Conservation (phyloP, 2,113 vertebrate species). For the Tringa solitaria region DNA sequence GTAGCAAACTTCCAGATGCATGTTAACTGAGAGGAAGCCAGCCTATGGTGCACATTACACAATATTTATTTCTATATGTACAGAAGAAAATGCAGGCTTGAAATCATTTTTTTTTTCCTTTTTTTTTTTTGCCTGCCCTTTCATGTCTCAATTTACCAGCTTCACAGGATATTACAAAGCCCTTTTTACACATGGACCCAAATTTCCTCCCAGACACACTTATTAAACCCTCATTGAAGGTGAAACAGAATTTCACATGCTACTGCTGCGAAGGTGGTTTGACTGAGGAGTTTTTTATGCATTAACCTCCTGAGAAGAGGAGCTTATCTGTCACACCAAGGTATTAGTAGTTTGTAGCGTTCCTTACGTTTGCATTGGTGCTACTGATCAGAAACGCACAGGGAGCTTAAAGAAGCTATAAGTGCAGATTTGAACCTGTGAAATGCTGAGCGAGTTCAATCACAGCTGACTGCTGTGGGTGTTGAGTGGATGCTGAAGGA, state of each 20-base stretch:
- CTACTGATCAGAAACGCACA: not conserved
- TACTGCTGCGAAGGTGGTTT: not conserved
- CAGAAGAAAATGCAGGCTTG: not conserved
- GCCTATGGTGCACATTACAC: not conserved
- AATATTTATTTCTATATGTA: not conserved
- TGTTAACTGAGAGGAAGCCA: not conserved
- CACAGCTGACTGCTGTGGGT: conserved; percentile 26
- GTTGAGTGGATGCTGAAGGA: conserved; percentile 19
- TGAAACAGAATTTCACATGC: conserved; percentile 1
- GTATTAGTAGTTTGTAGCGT: not conserved
- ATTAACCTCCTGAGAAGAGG: not conserved
- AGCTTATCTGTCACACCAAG: not conserved
- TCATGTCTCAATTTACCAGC: not conserved
- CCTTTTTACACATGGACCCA: not conserved
- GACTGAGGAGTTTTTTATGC: not conserved
- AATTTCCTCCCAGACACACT: not conserved
- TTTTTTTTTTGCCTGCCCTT: not conserved
- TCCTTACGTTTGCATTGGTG: not conserved
- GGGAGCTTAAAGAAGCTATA: not conserved
- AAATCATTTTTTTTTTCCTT: not conserved
- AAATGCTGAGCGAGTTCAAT: conserved; percentile 41
- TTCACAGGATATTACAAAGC: not conserved
- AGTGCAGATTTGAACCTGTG: conserved; percentile 21
- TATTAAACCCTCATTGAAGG: not conserved
- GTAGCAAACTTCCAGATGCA: not conserved